Conservation (phyloP, 2,797 vertebrate genomes). For the Numenius phaeopus region DNA sequence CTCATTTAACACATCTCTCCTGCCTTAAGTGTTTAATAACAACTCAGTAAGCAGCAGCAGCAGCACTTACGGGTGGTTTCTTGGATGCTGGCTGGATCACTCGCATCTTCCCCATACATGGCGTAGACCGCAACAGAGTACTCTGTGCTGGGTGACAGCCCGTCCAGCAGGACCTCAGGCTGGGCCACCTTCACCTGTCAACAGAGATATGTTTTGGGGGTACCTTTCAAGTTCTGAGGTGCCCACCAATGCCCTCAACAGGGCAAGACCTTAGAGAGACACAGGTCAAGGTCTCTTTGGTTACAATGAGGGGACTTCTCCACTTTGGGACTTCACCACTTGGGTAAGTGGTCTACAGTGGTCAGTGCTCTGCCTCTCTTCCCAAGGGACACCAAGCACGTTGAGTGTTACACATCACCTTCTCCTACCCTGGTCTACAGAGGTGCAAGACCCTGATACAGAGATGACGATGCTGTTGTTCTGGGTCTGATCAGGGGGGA, state of each 20-base stretch:
- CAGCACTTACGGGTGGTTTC: slow-evolving; percentile 87
- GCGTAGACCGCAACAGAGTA: slow-evolving; percentile 90
- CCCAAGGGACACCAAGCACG: not conserved
- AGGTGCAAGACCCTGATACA: fast-evolving
- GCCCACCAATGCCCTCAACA: not conserved
- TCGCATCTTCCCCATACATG: slow-evolving; percentile 89
- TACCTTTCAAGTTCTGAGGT: not conserved
- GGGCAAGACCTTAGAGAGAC: not conserved
- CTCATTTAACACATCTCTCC: not conserved
- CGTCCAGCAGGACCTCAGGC: slow-evolving; percentile 84
- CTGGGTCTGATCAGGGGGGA: fast-evolving
- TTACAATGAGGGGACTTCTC: not conserved
- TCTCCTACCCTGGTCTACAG: not conserved
- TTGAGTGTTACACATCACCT: not conserved
- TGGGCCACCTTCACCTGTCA: slow-evolving; percentile 87
- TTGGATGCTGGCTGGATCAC: slow-evolving; percentile 87
- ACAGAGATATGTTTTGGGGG: not conserved
- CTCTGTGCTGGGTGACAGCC: slow-evolving; percentile 85
- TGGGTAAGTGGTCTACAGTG: not conserved
- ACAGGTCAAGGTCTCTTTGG: fast-evolving
- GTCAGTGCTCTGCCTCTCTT: not conserved
- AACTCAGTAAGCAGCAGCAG: not conserved
- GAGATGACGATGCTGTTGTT: not conserved
- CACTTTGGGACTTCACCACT: not conserved
- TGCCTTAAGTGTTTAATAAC: not conserved